phyloP scores from a whole-genome alignment of 2,797 vertebrate genomes.

The Sphenodon punctatus region DNA sequence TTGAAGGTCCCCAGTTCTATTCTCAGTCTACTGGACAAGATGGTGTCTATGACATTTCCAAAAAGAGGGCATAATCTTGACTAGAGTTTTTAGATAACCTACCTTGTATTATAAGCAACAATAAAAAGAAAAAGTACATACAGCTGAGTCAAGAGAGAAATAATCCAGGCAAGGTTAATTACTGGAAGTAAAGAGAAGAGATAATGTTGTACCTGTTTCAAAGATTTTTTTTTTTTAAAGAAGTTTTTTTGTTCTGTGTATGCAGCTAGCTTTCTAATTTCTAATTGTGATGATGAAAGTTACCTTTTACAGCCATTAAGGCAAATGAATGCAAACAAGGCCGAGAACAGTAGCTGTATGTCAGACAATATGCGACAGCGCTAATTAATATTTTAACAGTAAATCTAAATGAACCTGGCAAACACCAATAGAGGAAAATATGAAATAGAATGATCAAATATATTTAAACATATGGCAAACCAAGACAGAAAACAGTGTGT shows the following conservation, averaged over 20 bases:
- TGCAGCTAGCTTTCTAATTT: neutral
- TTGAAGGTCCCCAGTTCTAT: too few relatives aligned
- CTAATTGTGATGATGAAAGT: neutral
- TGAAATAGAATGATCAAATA: constrained; percentile 20
- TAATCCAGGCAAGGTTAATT: neutral
- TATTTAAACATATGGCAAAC: constrained; percentile 11
- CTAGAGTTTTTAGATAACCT: too few relatives aligned
- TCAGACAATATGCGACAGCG: constrained; percentile 41
- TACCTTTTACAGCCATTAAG: constrained; percentile 20
- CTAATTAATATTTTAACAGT: constrained; percentile 59
- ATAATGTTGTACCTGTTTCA: neutral
- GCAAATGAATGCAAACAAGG: constrained; percentile 46
- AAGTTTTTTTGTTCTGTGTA: neutral
- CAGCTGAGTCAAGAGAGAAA: neutral
- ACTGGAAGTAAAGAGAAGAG: neutral
- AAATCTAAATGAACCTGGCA: constrained; percentile 32
- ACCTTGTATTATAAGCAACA: neutral
- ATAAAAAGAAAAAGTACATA: neutral
- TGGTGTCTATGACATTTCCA: too few relatives aligned
- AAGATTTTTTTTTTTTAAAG: neutral
- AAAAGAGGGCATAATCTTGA: too few relatives aligned
- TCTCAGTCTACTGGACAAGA: too few relatives aligned
- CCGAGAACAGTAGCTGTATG: constrained; percentile 46
- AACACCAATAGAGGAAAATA: constrained; percentile 32
- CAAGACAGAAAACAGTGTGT: constrained; percentile 5